Base-by-base conservation (phyloP, 2,888 invertebrate genomes). In the Polietes domitor region DNA sequence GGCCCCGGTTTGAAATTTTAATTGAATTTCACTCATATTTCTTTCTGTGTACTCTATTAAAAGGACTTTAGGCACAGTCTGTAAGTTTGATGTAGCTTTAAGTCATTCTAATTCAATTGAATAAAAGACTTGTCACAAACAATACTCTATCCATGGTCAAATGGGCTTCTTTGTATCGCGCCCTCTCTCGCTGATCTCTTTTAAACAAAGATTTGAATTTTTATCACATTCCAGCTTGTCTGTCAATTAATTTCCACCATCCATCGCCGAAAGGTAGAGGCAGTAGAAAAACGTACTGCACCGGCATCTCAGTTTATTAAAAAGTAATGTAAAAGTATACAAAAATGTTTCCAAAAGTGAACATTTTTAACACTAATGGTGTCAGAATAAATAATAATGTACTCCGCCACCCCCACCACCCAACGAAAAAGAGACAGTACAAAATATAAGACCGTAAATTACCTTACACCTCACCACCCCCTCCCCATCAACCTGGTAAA, bases 331-430 rank as follows among this genome's bases (percentile, higher is more conserved):
- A 82, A 81, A 85, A 50, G 77, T 76, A 70, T 53, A 83, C 77
- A 76, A 82, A 87, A 86, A 80, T 85, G 85, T 85, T 86, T 83
- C 83, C 76, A 85, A 73, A 86, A 86, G 85, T 86, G 83, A 85
- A 82, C 90, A 90, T 90, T 91, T 90, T 91, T 89, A 91, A 89
- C 90, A 91, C 91, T 91, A 90, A 91, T 91, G 91, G 91, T 90
- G 90, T 89, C 90, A 89, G 90, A 91, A 90, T 91, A 90, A 89
- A 90, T 90, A 89, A 90, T 90, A 91, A 90, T 90, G 89, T 89
- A 87, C 61, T 83, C 63, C 82, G 75, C 80, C 19, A 37, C 10
- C 37, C 17, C 9, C 17, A 61, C 21, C 55, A 74, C 73, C 32
- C 7, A n/a, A n/a, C 28, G 32, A 73, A 55, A 37, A 37, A 37